Percentiles rank a stretch among this genome's conserved stretches.
Evolutionary conservation across 2,113 vertebrate genomes (phyloP).

Genomic region (Pteronura brasiliensis): DNA sequence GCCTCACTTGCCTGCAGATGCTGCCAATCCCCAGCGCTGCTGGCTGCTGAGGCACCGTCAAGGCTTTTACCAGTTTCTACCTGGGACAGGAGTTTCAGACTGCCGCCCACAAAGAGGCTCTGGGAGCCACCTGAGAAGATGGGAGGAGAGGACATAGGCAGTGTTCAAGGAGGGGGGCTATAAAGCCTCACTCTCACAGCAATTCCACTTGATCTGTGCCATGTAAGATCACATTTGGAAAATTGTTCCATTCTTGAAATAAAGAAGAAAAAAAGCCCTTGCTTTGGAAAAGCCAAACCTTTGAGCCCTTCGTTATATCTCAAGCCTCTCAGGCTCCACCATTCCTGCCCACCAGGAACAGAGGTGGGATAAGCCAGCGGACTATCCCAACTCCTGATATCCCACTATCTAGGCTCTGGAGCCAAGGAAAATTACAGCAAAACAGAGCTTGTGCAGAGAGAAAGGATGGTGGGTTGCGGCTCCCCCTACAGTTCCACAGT

Average conservation of each 20-base stretch:
- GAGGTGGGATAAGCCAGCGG: not conserved
- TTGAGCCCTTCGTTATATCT: not conserved
- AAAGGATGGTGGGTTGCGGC: not conserved
- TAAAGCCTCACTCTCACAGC: not conserved
- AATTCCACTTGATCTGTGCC: not conserved
- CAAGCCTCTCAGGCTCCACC: not conserved
- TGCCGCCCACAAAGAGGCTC: not conserved
- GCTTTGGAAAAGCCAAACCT: not conserved
- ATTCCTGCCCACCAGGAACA: not conserved
- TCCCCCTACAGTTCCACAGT: not conserved
- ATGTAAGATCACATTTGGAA: not conserved
- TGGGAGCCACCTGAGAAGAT: not conserved
- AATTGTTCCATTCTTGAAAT: not conserved
- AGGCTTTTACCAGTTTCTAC: not conserved
- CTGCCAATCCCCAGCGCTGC: not conserved
- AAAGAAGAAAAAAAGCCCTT: not conserved
- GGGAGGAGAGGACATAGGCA: not conserved
- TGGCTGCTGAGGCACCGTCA: not conserved
- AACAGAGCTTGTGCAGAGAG: not conserved
- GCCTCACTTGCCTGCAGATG: not conserved
- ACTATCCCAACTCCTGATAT: not conserved
- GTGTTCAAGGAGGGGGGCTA: not conserved
- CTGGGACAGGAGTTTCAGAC: not conserved
- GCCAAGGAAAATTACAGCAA: not conserved
- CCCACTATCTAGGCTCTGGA: not conserved